phyloP scores from a whole-genome alignment of 1,140 invertebrate genomes.

The Oncopeltus fasciatus region DNA sequence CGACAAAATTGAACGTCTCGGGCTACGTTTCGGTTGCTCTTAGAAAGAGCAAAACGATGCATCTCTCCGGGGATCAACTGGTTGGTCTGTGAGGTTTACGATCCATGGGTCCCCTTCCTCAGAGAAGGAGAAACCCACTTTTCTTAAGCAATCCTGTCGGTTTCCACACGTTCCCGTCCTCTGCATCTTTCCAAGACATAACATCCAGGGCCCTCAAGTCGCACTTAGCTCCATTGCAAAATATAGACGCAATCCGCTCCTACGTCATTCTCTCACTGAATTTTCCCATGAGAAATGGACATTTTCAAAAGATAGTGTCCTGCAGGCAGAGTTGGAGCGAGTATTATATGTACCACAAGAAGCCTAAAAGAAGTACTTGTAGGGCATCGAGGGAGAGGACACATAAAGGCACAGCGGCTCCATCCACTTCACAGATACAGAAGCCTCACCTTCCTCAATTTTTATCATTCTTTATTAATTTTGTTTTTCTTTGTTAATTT shows the following conservation, averaged over 20 bases:
- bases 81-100: not conserved
- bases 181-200: conserved; percentile 17
- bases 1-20: not conserved
- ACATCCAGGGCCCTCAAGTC: conserved; percentile 10
- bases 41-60: not conserved
- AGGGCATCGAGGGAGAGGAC: too few species aligned
- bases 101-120: not conserved
- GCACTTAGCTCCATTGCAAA: conserved; percentile 29
- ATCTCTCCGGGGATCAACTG: not conserved
- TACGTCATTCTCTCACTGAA: conserved; percentile 28
- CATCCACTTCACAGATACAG: too few species aligned
- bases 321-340: not conserved
- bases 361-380: not conserved
- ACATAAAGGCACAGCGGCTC: too few species aligned
- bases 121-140: not conserved
- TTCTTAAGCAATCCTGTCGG: conserved; percentile 24
- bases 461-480: too few species aligned
- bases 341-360: not conserved
- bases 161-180: conserved; percentile 21
- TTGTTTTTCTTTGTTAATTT: too few species aligned
- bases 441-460: too few species aligned
- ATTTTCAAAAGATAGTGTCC: conserved; percentile 11
- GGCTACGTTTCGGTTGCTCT: not conserved
- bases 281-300: conserved; percentile 25
- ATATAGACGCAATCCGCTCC: conserved; percentile 26